Percentiles rank a stretch among this genome's conserved stretches.
These are phyloP conservation scores for Yponomeuta evonymella DNA, from an alignment of 2,888 invertebrate genomes.

Conservation along the genomic window DNA sequence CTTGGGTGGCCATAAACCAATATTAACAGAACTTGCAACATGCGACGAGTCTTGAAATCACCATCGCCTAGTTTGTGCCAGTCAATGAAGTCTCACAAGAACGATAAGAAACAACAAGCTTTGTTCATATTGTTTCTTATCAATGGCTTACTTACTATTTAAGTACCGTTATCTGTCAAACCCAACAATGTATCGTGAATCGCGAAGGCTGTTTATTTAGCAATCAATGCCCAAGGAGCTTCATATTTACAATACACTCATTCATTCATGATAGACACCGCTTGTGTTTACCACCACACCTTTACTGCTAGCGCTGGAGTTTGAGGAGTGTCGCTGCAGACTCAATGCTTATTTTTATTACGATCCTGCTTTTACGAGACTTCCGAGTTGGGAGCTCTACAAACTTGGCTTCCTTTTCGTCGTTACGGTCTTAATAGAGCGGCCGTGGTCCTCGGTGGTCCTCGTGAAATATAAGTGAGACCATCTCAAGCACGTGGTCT, in stretches of 20 bases:
- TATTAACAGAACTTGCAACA: no score
- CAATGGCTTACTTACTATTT: not conserved
- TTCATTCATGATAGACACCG: not conserved
- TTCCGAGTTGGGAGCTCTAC: no score
- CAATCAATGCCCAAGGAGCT: not conserved
- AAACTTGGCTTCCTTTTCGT: no score
- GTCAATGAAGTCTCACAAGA: not conserved
- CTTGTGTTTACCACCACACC: not conserved
- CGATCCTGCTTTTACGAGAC: no score
- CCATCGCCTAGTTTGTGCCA: not conserved
- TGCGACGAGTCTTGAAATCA: not conserved
- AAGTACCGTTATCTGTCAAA: not conserved
- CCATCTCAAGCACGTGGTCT: no score
- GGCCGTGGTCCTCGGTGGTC: no score
- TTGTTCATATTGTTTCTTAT: not conserved
- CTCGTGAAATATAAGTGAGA: no score
- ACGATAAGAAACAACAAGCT: not conserved
- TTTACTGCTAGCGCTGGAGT: not conserved
- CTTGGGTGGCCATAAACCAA: no score
- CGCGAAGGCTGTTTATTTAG: not conserved
- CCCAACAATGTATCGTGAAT: constrained; percentile 2
- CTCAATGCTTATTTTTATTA: no score
- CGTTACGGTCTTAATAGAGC: no score
- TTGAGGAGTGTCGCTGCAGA: not conserved
- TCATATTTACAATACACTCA: not conserved